Conservation (phyloP, 2,797 vertebrate species). For the Tangara arthus region DNA sequence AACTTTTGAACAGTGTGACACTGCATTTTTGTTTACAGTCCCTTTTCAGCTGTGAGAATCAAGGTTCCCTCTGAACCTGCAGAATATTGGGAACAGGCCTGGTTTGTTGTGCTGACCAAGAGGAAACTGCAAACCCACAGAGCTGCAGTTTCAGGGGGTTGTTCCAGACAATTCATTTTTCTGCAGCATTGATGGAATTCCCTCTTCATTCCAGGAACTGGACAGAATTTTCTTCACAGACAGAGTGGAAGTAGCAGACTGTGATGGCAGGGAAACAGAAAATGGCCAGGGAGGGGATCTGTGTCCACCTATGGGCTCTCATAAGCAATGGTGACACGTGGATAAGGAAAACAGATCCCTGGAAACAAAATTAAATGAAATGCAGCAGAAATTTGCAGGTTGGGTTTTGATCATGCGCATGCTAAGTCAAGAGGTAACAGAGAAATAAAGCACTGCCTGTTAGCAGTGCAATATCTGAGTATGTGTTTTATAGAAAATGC, state of each 20-base stretch:
- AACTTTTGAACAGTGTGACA: neutral
- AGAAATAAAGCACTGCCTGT: neutral
- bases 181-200: neutral
- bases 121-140: neutral
- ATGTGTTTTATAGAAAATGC: slow-evolving; percentile 18
- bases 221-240: neutral
- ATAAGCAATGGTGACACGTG: accelerated
- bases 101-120: neutral
- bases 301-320: accelerated
- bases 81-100: neutral
- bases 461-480: neutral
- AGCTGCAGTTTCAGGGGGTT: neutral
- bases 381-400: neutral
- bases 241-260: neutral
- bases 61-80: neutral
- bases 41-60: neutral
- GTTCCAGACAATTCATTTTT: neutral
- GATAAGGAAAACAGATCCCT: neutral
- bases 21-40: neutral
- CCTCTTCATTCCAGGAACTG: neutral
- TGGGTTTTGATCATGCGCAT: neutral
- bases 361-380: neutral
- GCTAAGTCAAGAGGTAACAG: neutral
- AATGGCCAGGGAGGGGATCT: neutral
- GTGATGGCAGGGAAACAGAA: neutral